Percentiles rank a stretch among this genome's conserved stretches.
phyloP scores from a whole-genome alignment of 1,140 invertebrate genomes.

The Bombyx mori region ASM3026992v2 NC_085126.1:12488501-12489000 shows the following conservation, averaged over 20 bases:
- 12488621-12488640: no score
- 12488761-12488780: slow-evolving; percentile 93
- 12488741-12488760: slow-evolving; percentile 90
- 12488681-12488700: slow-evolving; percentile 61
- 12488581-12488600: no score
- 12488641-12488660: no score
- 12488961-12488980: no score
- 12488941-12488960: slow-evolving; percentile 64
- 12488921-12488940: slow-evolving; percentile 87
- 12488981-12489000: not conserved
- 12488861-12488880: slow-evolving; percentile 71
- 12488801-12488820: slow-evolving; percentile 82
- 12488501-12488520: no score
- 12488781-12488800: slow-evolving; percentile 88
- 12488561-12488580: no score
- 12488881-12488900: slow-evolving; percentile 85
- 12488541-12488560: no score
- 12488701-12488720: slow-evolving; percentile 83
- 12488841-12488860: slow-evolving; percentile 40
- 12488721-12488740: slow-evolving; percentile 82
- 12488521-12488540: no score
- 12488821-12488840: slow-evolving; percentile 73
- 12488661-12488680: slow-evolving; percentile 13
- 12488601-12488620: no score
- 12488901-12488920: slow-evolving; percentile 80